Percentiles rank a stretch among this genome's conserved stretches.
Evolutionary conservation across 2,888 invertebrate genomes (phyloP).

Genomic region (Drosophila maculinotata): DNA sequence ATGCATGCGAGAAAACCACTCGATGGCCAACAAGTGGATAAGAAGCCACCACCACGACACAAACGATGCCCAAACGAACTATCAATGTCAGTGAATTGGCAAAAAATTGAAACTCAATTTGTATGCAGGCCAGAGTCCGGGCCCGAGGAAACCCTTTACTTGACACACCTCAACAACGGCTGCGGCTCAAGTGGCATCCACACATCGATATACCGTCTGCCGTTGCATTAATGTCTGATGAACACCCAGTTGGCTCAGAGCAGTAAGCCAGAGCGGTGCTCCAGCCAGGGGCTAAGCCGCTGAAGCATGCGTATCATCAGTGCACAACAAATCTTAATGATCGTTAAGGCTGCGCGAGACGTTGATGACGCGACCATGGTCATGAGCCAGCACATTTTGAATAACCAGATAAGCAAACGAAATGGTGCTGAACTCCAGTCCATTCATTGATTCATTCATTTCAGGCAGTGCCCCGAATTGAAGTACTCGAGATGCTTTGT

Average conservation of each 20-base stretch:
- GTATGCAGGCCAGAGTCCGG: constrained; percentile 70
- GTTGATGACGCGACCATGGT: constrained; percentile 62
- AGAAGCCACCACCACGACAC: constrained; percentile 80
- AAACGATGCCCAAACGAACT: constrained; percentile 81
- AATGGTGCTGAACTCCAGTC: constrained; percentile 36
- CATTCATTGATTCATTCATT: constrained; percentile 69
- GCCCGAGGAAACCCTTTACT: constrained; percentile 75
- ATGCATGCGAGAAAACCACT: constrained; percentile 80
- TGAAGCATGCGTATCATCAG: constrained; percentile 76
- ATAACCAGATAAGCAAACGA: constrained; percentile 41
- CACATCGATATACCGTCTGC: constrained; percentile 52
- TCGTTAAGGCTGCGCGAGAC: constrained; percentile 59
- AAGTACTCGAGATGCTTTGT: constrained; percentile 65
- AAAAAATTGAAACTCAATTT: constrained; percentile 79
- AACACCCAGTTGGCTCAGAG: constrained; percentile 73
- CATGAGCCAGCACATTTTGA: constrained; percentile 66
- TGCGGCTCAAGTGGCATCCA: constrained; percentile 68
- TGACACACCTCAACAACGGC: constrained; percentile 78
- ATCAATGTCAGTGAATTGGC: constrained; percentile 82
- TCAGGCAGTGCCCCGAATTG: constrained; percentile 65
- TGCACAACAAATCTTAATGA: constrained; percentile 72
- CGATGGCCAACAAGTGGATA: constrained; percentile 81
- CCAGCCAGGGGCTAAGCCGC: constrained; percentile 60
- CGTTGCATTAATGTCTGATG: constrained; percentile 73
- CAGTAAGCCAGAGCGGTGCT: constrained; percentile 18